Conservation (phyloP, 2,888 invertebrate species). For the Caenorhabditis doughertyi region DNA sequence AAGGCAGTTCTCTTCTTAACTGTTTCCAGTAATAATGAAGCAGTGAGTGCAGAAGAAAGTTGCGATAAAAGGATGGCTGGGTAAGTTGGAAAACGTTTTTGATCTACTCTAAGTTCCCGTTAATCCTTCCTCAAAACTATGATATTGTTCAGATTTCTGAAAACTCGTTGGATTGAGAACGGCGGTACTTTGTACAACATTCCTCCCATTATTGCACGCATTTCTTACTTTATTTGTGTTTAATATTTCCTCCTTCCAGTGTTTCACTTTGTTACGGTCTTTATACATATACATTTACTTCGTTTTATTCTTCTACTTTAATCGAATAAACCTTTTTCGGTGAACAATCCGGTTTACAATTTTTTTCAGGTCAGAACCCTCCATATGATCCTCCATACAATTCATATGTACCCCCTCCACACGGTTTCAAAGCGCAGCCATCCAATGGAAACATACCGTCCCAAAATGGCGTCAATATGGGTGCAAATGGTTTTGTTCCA, state of each 20-base stretch:
- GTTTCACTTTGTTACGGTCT: neutral
- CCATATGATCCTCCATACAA: too few species aligned
- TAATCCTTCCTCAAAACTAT: neutral
- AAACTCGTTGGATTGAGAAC: conserved; percentile 53
- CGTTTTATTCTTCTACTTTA: too few species aligned
- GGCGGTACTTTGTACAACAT: conserved; percentile 64
- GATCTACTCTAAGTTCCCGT: conserved; percentile 10
- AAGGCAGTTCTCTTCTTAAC: conserved; percentile 58
- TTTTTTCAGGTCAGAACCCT: too few species aligned
- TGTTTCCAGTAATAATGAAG: conserved; percentile 23
- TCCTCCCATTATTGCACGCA: conserved; percentile 65
- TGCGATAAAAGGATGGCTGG: conserved; percentile 52
- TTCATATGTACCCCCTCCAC: too few species aligned
- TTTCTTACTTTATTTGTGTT: conserved; percentile 59
- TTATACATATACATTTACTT: neutral
- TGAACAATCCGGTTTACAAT: too few species aligned
- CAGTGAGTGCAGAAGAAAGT: neutral
- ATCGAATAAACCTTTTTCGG: too few species aligned
- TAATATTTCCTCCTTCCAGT: conserved; percentile 5
- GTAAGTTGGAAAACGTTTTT: conserved; percentile 48
- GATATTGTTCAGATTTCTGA: conserved; percentile 50
- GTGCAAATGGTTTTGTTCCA: too few species aligned
- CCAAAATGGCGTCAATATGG: too few species aligned
- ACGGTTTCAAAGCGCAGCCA: too few species aligned
- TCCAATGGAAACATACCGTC: too few species aligned